These are phyloP conservation scores for Mirza zaza DNA, from an alignment of 2,113 vertebrate genomes.

Conservation along the genomic window DNA sequence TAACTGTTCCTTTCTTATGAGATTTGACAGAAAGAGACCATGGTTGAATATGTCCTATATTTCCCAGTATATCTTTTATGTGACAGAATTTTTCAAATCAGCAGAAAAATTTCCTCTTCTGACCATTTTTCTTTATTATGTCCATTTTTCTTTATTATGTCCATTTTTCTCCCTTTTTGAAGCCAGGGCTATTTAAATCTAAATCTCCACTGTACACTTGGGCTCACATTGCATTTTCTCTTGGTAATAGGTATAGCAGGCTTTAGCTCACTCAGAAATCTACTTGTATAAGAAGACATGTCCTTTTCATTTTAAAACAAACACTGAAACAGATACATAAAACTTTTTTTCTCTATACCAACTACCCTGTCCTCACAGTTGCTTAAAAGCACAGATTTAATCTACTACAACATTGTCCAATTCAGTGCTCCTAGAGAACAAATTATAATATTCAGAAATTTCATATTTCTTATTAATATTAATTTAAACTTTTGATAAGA, in stretches of 20 bases:
- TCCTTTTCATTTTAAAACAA: slow-evolving; percentile 11
- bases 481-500: slow-evolving; percentile 42
- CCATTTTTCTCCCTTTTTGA: not conserved
- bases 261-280: not conserved
- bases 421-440: not conserved
- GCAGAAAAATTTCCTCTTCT: slow-evolving; percentile 34
- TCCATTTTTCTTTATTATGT: not conserved
- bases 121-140: not conserved
- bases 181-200: not conserved
- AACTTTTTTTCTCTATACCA: not conserved
- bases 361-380: not conserved
- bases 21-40: slow-evolving; percentile 43
- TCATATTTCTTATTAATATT: not conserved
- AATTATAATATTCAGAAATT: slow-evolving; percentile 4
- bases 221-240: not conserved
- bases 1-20: not conserved
- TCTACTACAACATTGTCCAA: not conserved
- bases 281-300: not conserved
- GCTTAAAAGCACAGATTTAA: slow-evolving; percentile 6
- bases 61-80: not conserved
- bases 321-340: not conserved
- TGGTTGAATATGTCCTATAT: not conserved
- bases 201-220: not conserved
- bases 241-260: not conserved
- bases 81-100: slow-evolving; percentile 35